These are phyloP conservation scores for Heliconius hermathena DNA, from an alignment of 1,140 invertebrate genomes.

Conservation along the genomic window DNA sequence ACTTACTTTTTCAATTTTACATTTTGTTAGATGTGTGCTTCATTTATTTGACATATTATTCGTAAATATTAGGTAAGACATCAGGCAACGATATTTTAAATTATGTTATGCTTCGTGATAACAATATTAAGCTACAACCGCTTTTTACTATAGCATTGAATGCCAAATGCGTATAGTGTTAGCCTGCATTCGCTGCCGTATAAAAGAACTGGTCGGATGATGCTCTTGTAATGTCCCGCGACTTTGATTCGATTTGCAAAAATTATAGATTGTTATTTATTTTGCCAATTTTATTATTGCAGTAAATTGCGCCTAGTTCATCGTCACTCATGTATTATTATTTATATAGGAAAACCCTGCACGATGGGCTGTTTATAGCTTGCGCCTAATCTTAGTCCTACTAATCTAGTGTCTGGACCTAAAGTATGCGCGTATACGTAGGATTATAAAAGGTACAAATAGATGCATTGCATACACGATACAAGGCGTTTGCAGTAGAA, in stretches of 20 bases:
- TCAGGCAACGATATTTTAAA: too few relatives aligned
- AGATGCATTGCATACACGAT: not conserved
- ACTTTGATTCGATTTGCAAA: too few relatives aligned
- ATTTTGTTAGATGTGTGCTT: too few relatives aligned
- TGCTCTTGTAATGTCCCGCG: too few relatives aligned
- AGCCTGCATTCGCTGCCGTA: too few relatives aligned
- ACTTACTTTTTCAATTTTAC: too few relatives aligned
- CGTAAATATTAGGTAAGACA: too few relatives aligned
- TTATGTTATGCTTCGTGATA: too few relatives aligned
- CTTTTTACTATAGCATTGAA: not conserved
- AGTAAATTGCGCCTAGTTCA: not conserved
- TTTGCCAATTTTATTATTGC: not conserved
- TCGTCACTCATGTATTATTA: not conserved
- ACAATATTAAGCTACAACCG: too few relatives aligned
- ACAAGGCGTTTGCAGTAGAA: not conserved
- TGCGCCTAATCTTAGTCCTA: not conserved
- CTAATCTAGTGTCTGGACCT: not conserved
- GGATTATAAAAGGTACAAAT: not conserved
- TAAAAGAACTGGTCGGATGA: too few relatives aligned
- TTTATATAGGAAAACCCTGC: not conserved
- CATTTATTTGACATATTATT: too few relatives aligned
- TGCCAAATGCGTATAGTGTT: not conserved
- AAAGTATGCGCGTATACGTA: not conserved
- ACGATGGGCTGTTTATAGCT: not conserved
- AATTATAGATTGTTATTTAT: not conserved